These are phyloP conservation scores for Mimas tiliae DNA, from an alignment of 2,888 invertebrate species.

Conservation along the genomic window DNA sequence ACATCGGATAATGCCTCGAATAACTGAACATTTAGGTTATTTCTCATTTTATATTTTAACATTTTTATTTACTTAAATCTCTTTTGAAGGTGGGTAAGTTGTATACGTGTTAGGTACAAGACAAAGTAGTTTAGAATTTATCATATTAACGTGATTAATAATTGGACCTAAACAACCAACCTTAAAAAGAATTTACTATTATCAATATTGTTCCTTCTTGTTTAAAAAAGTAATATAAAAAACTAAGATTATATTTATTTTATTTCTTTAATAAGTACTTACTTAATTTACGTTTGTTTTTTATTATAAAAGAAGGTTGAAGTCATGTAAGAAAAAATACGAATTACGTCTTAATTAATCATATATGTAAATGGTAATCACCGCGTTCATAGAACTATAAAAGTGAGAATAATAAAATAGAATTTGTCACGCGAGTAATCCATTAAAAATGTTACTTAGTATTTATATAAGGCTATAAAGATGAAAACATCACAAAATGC, in stretches of 20 bases:
- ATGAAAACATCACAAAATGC: slow-evolving; percentile 5
- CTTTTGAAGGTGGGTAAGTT: background rate
- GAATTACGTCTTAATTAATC: slow-evolving; percentile 2
- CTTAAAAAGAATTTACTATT: too few relatives aligned
- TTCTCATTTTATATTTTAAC: slow-evolving; percentile 19
- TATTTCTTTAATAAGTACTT: too few relatives aligned
- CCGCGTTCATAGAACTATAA: slow-evolving; percentile 1
- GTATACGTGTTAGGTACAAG: too few relatives aligned
- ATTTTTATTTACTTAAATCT: slow-evolving; percentile 1
- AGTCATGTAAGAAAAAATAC: background rate
- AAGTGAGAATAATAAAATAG: slow-evolving; percentile 9
- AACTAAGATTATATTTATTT: too few relatives aligned
- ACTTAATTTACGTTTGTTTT: too few relatives aligned
- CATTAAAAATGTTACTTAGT: background rate
- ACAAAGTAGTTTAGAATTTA: too few relatives aligned
- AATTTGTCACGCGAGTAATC: slow-evolving; percentile 9
- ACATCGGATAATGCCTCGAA: slow-evolving; percentile 47
- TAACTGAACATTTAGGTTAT: slow-evolving; percentile 40
- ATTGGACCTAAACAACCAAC: too few relatives aligned
- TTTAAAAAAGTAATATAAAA: too few relatives aligned
- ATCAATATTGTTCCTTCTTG: too few relatives aligned
- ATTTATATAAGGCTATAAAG: slow-evolving; percentile 7
- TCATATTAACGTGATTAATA: too few relatives aligned
- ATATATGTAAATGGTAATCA: slow-evolving; percentile 7
- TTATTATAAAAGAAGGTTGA: too few relatives aligned